A percentile compares a stretch with the other conserved stretches of the same genome.
These are phyloP conservation scores for Drosophila elegans DNA, from an alignment of 1,140 invertebrate species.

Conservation along the genomic window DNA sequence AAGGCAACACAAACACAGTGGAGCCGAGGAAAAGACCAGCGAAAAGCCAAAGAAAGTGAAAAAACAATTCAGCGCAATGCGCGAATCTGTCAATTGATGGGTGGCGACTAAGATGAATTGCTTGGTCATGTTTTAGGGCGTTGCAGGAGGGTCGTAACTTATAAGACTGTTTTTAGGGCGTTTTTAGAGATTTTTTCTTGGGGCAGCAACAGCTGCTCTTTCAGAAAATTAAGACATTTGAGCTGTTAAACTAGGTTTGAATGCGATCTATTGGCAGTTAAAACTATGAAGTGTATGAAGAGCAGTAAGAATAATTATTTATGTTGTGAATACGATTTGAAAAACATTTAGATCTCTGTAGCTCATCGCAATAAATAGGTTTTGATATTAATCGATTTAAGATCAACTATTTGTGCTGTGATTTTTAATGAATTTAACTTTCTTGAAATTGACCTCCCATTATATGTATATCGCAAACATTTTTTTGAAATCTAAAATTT, in stretches of 20 bases:
- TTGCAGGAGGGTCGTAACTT: too few relatives aligned
- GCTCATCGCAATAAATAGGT: too few relatives aligned
- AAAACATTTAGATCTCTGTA: too few relatives aligned
- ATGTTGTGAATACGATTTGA: too few relatives aligned
- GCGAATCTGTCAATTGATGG: conserved; percentile 56
- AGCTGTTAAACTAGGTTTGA: conserved; percentile 16
- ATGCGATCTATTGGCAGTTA: not conserved
- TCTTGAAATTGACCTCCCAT: not conserved
- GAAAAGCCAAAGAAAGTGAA: conserved; percentile 15
- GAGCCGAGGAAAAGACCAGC: not conserved
- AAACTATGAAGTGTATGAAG: conserved; percentile 16
- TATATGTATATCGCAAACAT: too few relatives aligned
- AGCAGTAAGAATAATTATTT: conserved; percentile 1
- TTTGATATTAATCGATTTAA: too few relatives aligned
- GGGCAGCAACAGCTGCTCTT: not conserved
- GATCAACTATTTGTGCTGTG: too few relatives aligned
- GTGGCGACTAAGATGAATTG: conserved; percentile 61
- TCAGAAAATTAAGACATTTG: conserved; percentile 24
- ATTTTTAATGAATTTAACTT: too few relatives aligned
- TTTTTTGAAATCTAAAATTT: too few relatives aligned
- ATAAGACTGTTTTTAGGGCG: not conserved
- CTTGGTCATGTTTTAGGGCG: conserved; percentile 15
- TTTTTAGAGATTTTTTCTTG: not conserved
- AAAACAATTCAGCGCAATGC: conserved; percentile 50
- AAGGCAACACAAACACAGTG: conserved; percentile 11